Conservation (phyloP, 2,888 invertebrate genomes). For the Seira musarum region DNA sequence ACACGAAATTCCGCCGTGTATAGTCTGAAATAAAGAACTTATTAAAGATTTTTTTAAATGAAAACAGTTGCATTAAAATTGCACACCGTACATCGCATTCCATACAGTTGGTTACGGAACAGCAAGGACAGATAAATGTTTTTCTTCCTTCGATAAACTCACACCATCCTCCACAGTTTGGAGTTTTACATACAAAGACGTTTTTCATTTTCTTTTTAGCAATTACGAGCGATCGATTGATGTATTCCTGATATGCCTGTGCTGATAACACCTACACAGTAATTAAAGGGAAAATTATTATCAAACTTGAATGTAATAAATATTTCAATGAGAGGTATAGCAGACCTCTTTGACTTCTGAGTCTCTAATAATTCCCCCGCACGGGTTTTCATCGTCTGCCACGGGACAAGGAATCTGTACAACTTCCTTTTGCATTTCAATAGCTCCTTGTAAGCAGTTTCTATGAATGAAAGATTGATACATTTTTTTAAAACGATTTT, state of each 20-base stretch:
- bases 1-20: conserved; percentile 86
- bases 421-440: conserved; percentile 28
- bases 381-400: conserved; percentile 14
- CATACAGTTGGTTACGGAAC: conserved; percentile 5
- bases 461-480: conserved; percentile 27
- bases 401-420: conserved; percentile 26
- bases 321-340: background rate
- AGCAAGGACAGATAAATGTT: conserved; percentile 75
- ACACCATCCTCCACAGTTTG: conserved; percentile 91
- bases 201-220: conserved; percentile 84
- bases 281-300: background rate
- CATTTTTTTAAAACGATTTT: background rate
- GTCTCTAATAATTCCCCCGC: conserved; percentile 31
- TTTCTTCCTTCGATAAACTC: conserved; percentile 89
- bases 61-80: background rate
- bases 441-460: conserved; percentile 41
- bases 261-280: conserved; percentile 77
- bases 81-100: conserved; percentile 33
- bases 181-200: conserved; percentile 91
- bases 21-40: conserved; percentile 75
- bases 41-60: background rate
- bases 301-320: background rate
- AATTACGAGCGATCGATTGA: conserved; percentile 83
- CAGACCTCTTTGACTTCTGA: conserved; percentile 56
- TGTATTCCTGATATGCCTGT: conserved; percentile 83